Percentiles rank a stretch among this genome's conserved stretches.
These are phyloP conservation scores for Diaphora mendica DNA, from an alignment of 2,888 invertebrate species.

Conservation along the genomic window DNA sequence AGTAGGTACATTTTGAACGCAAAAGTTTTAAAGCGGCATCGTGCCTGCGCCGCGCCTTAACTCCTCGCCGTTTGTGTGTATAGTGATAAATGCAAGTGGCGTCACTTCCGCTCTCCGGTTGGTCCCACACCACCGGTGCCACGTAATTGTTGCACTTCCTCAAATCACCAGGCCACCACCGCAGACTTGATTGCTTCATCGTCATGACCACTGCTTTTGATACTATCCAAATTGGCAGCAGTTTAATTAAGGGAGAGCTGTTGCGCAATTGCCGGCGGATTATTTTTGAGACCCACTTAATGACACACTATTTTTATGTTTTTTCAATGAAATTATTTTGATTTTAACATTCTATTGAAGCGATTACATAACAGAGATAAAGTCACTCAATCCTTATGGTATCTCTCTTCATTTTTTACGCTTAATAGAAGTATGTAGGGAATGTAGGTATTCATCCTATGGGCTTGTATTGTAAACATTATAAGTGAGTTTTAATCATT, in stretches of 20 bases:
- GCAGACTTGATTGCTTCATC: slow-evolving; percentile 34
- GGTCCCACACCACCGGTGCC: slow-evolving; percentile 19
- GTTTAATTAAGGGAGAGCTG: not conserved
- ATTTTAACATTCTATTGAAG: not conserved
- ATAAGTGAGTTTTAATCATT: too few relatives aligned
- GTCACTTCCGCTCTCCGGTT: slow-evolving; percentile 68
- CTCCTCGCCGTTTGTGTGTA: too few relatives aligned
- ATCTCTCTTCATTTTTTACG: too few relatives aligned
- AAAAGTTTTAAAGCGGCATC: too few relatives aligned
- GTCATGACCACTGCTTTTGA: not conserved
- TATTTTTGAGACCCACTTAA: not conserved
- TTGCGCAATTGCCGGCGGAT: not conserved
- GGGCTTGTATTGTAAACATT: too few relatives aligned
- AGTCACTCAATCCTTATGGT: not conserved
- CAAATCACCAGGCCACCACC: slow-evolving; percentile 34
- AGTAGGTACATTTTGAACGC: too few relatives aligned
- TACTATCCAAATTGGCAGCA: not conserved
- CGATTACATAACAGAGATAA: not conserved
- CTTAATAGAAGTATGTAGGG: too few relatives aligned
- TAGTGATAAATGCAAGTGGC: slow-evolving; percentile 44
- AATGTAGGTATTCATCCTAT: too few relatives aligned
- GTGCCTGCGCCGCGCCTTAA: too few relatives aligned
- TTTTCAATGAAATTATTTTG: not conserved
- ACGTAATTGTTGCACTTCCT: slow-evolving; percentile 25
- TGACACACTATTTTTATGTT: not conserved